A percentile compares a stretch with the other conserved stretches of the same genome.
phyloP scores from a whole-genome alignment of 2,797 vertebrate genomes.

The Myiotriccus ornatus region DNA sequence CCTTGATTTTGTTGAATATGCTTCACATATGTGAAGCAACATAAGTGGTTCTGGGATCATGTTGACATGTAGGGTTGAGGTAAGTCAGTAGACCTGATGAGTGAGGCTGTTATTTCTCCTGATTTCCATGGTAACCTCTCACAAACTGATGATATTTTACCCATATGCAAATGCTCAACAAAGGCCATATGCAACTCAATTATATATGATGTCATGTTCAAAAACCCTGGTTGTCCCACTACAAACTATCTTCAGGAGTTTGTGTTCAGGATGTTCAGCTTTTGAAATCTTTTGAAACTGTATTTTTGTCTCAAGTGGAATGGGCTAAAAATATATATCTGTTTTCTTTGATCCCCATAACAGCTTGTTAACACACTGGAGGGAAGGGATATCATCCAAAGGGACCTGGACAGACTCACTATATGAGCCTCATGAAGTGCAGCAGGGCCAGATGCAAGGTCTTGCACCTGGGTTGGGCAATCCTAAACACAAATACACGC shows the following conservation, averaged over 20 bases:
- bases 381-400: neutral
- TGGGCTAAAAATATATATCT: neutral
- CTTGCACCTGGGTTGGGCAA: neutral
- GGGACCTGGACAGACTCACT: neutral
- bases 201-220: neutral
- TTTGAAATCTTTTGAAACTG: neutral
- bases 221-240: neutral
- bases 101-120: neutral
- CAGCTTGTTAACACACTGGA: neutral
- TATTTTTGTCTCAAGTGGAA: neutral
- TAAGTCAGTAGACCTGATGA: neutral
- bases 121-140: neutral
- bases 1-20: neutral
- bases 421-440: neutral
- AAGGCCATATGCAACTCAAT: neutral
- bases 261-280: neutral
- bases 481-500: neutral
- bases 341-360: rapidly evolving
- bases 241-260: rapidly evolving
- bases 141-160: neutral
- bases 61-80: neutral
- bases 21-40: neutral
- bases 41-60: neutral
- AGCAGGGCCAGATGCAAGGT: neutral
- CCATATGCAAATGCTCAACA: neutral